A percentile compares a stretch with the other conserved stretches of the same genome.
phyloP scores from a whole-genome alignment of 2,888 invertebrate genomes.

The Siphonodentalium dalli region DNA sequence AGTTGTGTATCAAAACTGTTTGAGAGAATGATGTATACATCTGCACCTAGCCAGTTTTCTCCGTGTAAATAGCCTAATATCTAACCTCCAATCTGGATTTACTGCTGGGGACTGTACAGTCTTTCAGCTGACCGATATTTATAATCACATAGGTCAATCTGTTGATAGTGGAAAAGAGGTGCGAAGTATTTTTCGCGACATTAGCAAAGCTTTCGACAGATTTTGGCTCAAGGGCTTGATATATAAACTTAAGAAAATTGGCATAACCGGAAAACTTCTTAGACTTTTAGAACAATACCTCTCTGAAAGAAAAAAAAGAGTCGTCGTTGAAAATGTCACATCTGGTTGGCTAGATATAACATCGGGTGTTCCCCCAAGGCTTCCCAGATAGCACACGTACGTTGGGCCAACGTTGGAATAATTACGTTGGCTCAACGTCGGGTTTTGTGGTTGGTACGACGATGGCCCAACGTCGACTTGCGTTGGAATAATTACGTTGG shows the following conservation, averaged over 20 bases:
- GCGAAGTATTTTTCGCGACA: constrained; percentile 17
- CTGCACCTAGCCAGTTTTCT: constrained; percentile 4
- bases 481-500: too few relatives aligned
- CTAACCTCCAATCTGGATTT: constrained; percentile 14
- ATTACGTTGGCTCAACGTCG: too few relatives aligned
- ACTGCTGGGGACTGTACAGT: constrained; percentile 16
- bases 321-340: neutral
- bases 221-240: constrained; percentile 17
- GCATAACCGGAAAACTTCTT: neutral
- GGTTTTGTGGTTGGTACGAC: too few relatives aligned
- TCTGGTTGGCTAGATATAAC: neutral
- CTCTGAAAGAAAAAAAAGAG: constrained; percentile 4
- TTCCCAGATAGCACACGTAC: too few relatives aligned
- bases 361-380: constrained; percentile 10
- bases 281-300: constrained; percentile 1
- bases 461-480: too few relatives aligned
- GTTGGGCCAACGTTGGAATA: too few relatives aligned
- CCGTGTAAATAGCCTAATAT: neutral
- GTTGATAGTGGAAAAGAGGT: constrained; percentile 19
- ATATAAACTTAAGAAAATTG: constrained; percentile 1
- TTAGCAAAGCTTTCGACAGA: constrained; percentile 24
- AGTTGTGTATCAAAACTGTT: constrained; percentile 2
- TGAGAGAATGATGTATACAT: constrained; percentile 5
- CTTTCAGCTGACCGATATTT: constrained; percentile 8
- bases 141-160: constrained; percentile 8